phyloP scores from a whole-genome alignment of 2,888 invertebrate species.

The Plusia festucae region DNA sequence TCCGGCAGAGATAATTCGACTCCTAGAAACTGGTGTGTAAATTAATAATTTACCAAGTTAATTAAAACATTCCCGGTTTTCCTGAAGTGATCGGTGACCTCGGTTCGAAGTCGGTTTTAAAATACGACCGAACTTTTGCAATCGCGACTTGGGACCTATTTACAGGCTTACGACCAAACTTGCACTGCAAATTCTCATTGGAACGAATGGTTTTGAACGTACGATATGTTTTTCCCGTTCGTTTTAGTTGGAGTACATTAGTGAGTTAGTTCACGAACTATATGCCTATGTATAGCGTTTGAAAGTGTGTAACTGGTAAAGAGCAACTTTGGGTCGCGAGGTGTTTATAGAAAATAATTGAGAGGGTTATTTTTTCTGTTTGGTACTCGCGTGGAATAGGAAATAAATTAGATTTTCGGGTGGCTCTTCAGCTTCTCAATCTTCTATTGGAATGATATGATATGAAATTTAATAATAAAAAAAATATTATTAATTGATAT shows the following conservation, averaged over 20 bases:
- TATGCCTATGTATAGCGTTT: slow-evolving; percentile 3
- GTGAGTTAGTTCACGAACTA: neutral
- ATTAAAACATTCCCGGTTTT: slow-evolving; percentile 71
- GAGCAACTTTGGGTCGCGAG: neutral
- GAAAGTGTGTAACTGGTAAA: neutral
- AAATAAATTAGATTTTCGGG: no score
- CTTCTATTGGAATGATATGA: no score
- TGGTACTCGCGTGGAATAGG: no score
- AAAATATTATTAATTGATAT: no score
- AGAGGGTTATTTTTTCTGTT: no score
- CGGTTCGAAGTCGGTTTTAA: slow-evolving; percentile 43
- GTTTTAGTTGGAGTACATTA: slow-evolving; percentile 43
- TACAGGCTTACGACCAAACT: slow-evolving; percentile 64
- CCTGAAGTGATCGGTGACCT: slow-evolving; percentile 52
- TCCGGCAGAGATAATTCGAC: slow-evolving; percentile 57
- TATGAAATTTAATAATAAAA: no score
- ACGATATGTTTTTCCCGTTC: slow-evolving; percentile 56
- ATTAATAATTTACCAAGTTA: slow-evolving; percentile 79
- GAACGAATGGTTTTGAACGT: slow-evolving; percentile 51
- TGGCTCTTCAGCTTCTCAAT: no score
- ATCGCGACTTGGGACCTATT: slow-evolving; percentile 61
- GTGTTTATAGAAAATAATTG: neutral
- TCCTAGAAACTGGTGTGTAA: slow-evolving; percentile 68
- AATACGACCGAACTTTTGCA: slow-evolving; percentile 61
- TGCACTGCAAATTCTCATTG: slow-evolving; percentile 58